Conservation (phyloP, 2,888 invertebrate species). For the Slavum lentiscoides region DNA sequence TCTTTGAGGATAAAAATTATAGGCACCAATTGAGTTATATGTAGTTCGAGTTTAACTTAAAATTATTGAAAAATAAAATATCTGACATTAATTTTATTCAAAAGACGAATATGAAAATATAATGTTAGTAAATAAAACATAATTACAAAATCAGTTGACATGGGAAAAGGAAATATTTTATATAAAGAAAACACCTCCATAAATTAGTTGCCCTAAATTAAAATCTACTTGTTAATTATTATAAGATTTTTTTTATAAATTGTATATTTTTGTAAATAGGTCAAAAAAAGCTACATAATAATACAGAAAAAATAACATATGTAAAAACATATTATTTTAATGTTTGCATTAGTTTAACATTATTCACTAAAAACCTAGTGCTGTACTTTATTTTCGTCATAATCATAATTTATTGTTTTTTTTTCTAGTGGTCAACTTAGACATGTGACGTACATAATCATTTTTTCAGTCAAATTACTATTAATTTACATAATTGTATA, state of each 20-base stretch:
- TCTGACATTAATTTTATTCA: not conserved
- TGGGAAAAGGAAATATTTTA: no score
- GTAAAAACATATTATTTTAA: not conserved
- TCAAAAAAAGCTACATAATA: not conserved
- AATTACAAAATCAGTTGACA: not conserved
- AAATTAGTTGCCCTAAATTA: no score
- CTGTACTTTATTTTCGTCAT: constrained; percentile 19
- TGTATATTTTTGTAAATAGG: no score
- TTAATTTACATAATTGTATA: constrained; percentile 36
- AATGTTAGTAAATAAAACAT: not conserved
- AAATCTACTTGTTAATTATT: not conserved
- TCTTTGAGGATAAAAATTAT: no score
- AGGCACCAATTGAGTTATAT: no score
- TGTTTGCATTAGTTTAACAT: constrained; percentile 24
- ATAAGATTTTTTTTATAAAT: not conserved
- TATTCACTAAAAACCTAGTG: constrained; percentile 11
- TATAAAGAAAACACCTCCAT: no score
- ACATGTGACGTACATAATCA: constrained; percentile 39
- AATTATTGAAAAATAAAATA: no score
- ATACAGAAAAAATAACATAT: not conserved
- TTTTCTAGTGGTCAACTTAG: constrained; percentile 30
- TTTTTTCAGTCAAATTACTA: constrained; percentile 29
- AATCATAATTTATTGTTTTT: constrained; percentile 41
- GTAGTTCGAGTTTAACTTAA: no score
- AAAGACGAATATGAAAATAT: not conserved